phyloP scores from a whole-genome alignment of 2,888 invertebrate species.

The Poecilus cupreus region DNA sequence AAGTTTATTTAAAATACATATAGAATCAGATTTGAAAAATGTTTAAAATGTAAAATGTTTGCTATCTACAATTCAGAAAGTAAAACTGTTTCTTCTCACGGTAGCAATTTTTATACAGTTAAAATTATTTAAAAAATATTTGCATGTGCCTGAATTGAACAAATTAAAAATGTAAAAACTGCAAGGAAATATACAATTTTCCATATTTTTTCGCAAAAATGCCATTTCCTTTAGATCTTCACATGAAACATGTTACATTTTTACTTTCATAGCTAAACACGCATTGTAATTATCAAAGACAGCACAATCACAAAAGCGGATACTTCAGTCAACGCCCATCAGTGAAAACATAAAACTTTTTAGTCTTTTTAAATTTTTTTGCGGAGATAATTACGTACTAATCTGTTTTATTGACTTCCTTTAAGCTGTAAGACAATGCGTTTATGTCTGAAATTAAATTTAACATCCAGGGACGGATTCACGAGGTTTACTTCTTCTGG shows the following conservation, averaged over 20 bases:
- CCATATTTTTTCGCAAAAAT: neutral
- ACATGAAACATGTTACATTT: constrained; percentile 25
- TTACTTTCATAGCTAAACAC: constrained; percentile 19
- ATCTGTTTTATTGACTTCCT: constrained; percentile 29
- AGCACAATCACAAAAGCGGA: constrained; percentile 45
- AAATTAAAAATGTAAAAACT: constrained; percentile 9
- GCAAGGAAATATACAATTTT: constrained; percentile 25
- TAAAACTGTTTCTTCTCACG: constrained; percentile 3
- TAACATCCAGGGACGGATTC: no score
- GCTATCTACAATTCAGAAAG: neutral
- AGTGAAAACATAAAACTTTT: constrained; percentile 24
- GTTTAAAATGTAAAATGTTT: neutral
- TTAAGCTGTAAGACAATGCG: constrained; percentile 13
- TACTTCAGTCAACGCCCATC: neutral
- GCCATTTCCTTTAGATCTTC: constrained; percentile 1
- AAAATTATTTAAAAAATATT: neutral
- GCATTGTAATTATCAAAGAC: constrained; percentile 46
- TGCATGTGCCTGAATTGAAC: constrained; percentile 1
- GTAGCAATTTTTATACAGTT: neutral
- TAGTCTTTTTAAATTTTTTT: constrained; percentile 4
- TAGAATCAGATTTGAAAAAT: neutral
- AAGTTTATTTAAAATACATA: no score
- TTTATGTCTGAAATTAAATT: constrained; percentile 4
- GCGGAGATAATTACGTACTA: constrained; percentile 9
- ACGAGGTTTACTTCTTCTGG: no score